A percentile compares a stretch with the other conserved stretches of the same genome.
Conservation (phyloP, 2,888 invertebrate genomes). For the Trilocha varians region DNA sequence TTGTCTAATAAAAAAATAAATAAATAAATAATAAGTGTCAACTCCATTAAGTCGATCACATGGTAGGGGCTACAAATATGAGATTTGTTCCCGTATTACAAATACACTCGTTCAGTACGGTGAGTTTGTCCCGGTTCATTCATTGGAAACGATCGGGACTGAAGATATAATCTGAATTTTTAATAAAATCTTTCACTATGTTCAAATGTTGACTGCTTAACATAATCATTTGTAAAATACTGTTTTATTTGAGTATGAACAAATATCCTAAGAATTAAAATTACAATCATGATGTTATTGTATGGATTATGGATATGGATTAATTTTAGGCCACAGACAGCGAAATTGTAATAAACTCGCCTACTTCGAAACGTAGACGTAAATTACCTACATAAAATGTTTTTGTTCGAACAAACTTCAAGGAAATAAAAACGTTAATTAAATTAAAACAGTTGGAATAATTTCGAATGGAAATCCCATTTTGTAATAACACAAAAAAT, state of each 20-base stretch:
- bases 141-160: conserved; percentile 29
- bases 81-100: conserved; percentile 25
- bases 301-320: too few species aligned
- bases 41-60: not conserved
- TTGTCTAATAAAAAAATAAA: too few species aligned
- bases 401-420: not conserved
- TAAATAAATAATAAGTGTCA: too few species aligned
- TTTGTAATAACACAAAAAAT: conserved; percentile 51
- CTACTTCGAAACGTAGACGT: not conserved
- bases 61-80: conserved; percentile 22
- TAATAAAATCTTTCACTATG: not conserved
- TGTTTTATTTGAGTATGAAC: too few species aligned
- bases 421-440: not conserved
- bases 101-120: conserved; percentile 19
- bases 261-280: too few species aligned
- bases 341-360: too few species aligned
- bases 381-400: not conserved
- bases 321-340: too few species aligned
- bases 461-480: conserved; percentile 53
- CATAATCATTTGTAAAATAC: too few species aligned
- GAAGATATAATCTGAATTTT: conserved; percentile 6
- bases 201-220: too few species aligned
- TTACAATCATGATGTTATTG: too few species aligned
- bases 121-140: conserved; percentile 24
- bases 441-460: conserved; percentile 19